Evolutionary conservation across 2,113 vertebrate species (phyloP).

Genomic region (Noturus placidus): DNA sequence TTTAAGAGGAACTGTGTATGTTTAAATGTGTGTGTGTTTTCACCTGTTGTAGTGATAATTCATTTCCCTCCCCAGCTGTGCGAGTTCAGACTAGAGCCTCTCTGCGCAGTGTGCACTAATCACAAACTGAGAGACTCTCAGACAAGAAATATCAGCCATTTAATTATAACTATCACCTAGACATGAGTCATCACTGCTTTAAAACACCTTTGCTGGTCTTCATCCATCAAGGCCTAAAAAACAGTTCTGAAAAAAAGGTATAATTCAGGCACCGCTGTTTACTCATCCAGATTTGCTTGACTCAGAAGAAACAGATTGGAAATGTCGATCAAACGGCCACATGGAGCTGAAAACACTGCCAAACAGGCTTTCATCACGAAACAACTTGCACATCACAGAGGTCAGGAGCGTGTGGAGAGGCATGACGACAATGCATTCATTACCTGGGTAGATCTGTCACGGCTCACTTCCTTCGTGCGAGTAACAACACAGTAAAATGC

Average conservation of each 20-base stretch:
- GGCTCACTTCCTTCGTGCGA: neutral
- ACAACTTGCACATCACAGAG: conserved; percentile 28
- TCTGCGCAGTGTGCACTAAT: conserved; percentile 12
- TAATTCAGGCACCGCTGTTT: conserved; percentile 1
- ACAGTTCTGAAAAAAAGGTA: neutral
- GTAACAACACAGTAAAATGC: neutral
- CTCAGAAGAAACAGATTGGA: conserved; percentile 48
- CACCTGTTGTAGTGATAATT: conserved; percentile 6
- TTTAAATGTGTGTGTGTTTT: neutral
- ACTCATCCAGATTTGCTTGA: conserved; percentile 35
- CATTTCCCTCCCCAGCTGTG: neutral
- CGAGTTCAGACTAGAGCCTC: neutral
- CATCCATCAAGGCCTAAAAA: conserved; percentile 33
- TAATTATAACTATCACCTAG: conserved; percentile 7
- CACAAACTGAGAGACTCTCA: conserved; percentile 6
- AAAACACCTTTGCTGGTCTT: neutral
- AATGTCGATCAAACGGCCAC: conserved; percentile 32
- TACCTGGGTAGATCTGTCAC: conserved; percentile 12
- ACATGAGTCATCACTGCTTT: neutral
- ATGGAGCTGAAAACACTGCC: conserved; percentile 22
- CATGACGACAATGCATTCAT: conserved; percentile 8
- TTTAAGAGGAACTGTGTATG: neutral
- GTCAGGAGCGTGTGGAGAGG: neutral
- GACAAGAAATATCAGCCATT: conserved; percentile 16
- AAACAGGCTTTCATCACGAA: conserved; percentile 18